Evolutionary conservation across 1,140 invertebrate species (phyloP).

Genomic region (Cyclina sinensis): DNA sequence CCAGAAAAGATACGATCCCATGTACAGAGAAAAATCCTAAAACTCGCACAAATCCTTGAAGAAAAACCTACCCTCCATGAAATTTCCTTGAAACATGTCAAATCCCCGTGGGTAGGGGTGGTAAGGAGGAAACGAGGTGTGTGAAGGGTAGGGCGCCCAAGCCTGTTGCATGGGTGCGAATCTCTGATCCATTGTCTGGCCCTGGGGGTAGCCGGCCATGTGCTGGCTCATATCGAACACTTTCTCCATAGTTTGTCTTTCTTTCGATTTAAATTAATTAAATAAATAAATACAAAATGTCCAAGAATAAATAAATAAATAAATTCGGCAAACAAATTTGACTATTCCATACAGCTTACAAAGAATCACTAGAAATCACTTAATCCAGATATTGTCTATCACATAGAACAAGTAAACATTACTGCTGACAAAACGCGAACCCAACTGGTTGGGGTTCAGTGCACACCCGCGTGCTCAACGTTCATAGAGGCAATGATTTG

Average conservation of each 20-base stretch:
- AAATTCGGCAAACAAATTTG: not conserved
- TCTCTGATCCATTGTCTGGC: constrained; percentile 60
- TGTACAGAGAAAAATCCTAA: too few species aligned
- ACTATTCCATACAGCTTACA: constrained; percentile 21
- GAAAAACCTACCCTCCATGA: constrained; percentile 65
- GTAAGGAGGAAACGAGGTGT: constrained; percentile 56
- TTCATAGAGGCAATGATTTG: constrained; percentile 57
- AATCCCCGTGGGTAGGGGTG: constrained; percentile 58
- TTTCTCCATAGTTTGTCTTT: too few species aligned
- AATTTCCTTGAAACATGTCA: constrained; percentile 67
- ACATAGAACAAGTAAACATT: constrained; percentile 46
- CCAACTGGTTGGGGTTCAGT: constrained; percentile 54
- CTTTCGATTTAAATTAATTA: constrained; percentile 38
- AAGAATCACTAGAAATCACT: constrained; percentile 39
- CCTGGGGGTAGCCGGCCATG: constrained; percentile 65
- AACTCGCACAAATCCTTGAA: too few species aligned
- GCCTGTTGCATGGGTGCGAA: constrained; percentile 65
- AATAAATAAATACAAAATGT: constrained; percentile 53
- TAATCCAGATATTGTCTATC: constrained; percentile 38
- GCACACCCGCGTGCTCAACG: constrained; percentile 38
- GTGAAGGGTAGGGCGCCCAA: constrained; percentile 58
- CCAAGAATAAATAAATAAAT: constrained; percentile 58
- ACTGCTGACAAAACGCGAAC: constrained; percentile 57
- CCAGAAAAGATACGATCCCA: too few species aligned
- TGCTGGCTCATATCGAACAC: constrained; percentile 52